Evolutionary conservation across 2,797 vertebrate species (phyloP), one percentile per base, ranked within the genome.

Genomic region (Argyrosomus regius): DNA sequence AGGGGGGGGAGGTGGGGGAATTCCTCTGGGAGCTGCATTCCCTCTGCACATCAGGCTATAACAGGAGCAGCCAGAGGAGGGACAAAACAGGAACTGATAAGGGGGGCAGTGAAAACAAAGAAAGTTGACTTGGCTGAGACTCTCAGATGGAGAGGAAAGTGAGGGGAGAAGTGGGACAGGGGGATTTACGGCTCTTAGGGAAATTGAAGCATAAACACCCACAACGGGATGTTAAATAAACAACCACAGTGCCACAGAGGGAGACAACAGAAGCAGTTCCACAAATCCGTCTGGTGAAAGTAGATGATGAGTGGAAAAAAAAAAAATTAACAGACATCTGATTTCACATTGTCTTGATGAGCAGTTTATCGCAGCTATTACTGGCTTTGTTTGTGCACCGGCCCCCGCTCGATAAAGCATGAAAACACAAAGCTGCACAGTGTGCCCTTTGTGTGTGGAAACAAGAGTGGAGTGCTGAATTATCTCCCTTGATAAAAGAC

Each of bases 51-150:
- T 80, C 77, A 74, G 83, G 67, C 89, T 86, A 89, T 87, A 92
- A 91, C 88, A 82, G 89, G 90, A 92, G 84, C 83, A 77, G 90
- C 73, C 72, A 82, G 82, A 81, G 77, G 80, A 87, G 77, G 83
- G 82, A 80, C 81, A 75, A 82, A 92, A 92, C 88, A 91, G 93
- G 93, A 95, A 94, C 90, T 84, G 92, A 95, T 94, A 94, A 94
- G 83, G 24, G 75, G 82, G 76, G 72, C 83, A 84, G 83, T 41
- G 80, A 89, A 93, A 92, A 95, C 92, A 95, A 93, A 95, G 90
- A 71, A 56, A 80, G 76, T 57, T 45, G 72, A 87, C 84, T 90
- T 68, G 67, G 76, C 86, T 4, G 45, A 85, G 70, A 74, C 8
- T 78, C 60, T 82, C 20, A 1, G 24, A 77, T 50, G 35, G 5